Conservation (phyloP, 2,113 vertebrate genomes). For the Athene cunicularia region DNA sequence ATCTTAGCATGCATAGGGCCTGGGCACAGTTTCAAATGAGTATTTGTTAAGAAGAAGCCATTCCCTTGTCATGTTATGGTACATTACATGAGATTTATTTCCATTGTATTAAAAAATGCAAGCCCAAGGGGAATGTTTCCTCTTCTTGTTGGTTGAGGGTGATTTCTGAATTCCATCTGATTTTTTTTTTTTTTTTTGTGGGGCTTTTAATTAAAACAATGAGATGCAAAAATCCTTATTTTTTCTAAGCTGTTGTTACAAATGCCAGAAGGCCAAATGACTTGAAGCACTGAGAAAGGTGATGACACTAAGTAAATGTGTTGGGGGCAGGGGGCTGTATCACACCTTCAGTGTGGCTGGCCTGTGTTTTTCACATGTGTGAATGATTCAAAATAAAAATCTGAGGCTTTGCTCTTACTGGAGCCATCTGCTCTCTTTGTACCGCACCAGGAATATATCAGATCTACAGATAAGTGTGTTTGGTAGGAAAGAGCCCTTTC, state of each 20-base stretch:
- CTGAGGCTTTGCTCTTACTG: neutral
- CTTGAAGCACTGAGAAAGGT: neutral
- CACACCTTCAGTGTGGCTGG: neutral
- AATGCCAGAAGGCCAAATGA: neutral
- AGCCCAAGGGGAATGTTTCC: conserved; percentile 53
- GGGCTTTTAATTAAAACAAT: conserved; percentile 49
- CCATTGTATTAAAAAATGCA: conserved; percentile 73
- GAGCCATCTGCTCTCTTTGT: neutral
- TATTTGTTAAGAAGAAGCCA: conserved; percentile 79
- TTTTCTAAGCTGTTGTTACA: neutral
- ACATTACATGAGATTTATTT: conserved; percentile 82
- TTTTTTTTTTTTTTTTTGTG: neutral
- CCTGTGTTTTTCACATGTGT: neutral
- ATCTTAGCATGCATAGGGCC: conserved; percentile 70
- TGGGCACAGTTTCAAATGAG: conserved; percentile 77
- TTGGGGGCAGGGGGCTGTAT: neutral
- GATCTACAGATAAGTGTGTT: neutral
- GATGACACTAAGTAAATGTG: neutral
- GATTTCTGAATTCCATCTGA: conserved; percentile 23
- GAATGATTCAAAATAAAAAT: neutral
- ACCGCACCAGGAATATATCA: neutral
- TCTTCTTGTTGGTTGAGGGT: conserved; percentile 5
- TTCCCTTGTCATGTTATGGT: conserved; percentile 77
- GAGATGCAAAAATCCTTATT: neutral
- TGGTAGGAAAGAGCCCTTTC: neutral